Percentiles rank a stretch among this genome's conserved stretches.
Conservation (phyloP, 2,797 vertebrate genomes). For the Poeciliopsis paucimaculata region DNA sequence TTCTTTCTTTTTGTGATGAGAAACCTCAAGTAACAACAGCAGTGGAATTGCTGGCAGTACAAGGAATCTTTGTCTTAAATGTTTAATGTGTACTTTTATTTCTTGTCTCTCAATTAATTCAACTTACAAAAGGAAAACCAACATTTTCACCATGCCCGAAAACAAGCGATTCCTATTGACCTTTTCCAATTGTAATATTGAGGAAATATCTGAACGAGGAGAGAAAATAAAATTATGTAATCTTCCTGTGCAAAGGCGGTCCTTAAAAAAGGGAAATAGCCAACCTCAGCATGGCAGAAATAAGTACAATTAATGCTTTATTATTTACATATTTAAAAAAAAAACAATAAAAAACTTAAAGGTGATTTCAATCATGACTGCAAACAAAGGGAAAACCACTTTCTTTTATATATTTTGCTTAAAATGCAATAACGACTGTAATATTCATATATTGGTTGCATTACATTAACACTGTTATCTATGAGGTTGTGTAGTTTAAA, state of each 20-base stretch:
- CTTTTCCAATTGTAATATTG: neutral
- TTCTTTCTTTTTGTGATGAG: slow-evolving; percentile 11
- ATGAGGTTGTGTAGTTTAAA: neutral
- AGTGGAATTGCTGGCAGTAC: slow-evolving; percentile 4
- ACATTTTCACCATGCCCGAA: neutral
- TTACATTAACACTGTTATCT: neutral
- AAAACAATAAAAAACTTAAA: neutral
- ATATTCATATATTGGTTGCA: neutral
- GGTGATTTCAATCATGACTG: neutral
- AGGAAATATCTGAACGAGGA: neutral
- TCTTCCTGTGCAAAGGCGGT: neutral
- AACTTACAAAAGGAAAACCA: neutral
- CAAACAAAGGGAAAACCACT: neutral
- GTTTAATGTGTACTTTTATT: neutral
- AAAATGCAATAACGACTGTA: neutral
- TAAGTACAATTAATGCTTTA: neutral
- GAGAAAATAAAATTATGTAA: neutral
- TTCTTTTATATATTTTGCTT: neutral
- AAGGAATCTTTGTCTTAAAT: slow-evolving; percentile 1
- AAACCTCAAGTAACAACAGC: neutral
- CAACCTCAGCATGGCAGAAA: neutral
- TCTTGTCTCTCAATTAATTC: neutral
- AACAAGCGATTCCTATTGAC: neutral
- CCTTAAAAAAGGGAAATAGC: neutral
- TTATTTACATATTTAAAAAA: neutral